Conservation (phyloP, 1,140 invertebrate species). For the Diorhabda elongata region DNA sequence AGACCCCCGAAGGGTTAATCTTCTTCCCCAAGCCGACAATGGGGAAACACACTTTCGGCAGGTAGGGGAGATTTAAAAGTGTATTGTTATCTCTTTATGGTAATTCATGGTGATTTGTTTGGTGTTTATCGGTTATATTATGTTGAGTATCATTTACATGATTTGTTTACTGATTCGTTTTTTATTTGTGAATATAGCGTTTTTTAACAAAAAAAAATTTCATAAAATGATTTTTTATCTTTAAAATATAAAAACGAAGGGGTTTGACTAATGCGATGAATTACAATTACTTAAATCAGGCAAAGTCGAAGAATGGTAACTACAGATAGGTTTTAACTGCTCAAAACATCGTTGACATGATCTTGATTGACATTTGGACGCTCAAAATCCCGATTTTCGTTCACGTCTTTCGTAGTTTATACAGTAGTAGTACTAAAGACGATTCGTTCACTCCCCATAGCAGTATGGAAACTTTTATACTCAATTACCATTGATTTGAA, state of each 20-base stretch:
- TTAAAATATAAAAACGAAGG: not conserved
- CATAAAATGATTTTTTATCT: not conserved
- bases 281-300: no score
- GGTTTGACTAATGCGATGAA: no score
- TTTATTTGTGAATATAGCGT: not conserved
- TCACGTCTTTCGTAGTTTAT: no score
- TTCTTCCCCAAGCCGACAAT: constrained; percentile 4
- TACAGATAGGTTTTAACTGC: no score
- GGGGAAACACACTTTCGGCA: not conserved
- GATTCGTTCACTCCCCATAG: no score
- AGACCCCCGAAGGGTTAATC: constrained; percentile 16
- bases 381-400: no score
- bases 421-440: no score
- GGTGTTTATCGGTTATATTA: not conserved
- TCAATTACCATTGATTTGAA: no score
- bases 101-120: not conserved
- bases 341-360: no score
- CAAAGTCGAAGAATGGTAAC: no score
- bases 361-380: no score
- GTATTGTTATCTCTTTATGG: constrained; percentile 8
- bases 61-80: constrained; percentile 5
- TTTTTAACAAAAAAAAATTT: not conserved
- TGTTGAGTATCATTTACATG: not conserved
- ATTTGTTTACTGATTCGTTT: not conserved
- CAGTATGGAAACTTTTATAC: no score